Evolutionary conservation across 2,888 invertebrate species (phyloP).

Genomic region (Ophion slaviceki): DNA sequence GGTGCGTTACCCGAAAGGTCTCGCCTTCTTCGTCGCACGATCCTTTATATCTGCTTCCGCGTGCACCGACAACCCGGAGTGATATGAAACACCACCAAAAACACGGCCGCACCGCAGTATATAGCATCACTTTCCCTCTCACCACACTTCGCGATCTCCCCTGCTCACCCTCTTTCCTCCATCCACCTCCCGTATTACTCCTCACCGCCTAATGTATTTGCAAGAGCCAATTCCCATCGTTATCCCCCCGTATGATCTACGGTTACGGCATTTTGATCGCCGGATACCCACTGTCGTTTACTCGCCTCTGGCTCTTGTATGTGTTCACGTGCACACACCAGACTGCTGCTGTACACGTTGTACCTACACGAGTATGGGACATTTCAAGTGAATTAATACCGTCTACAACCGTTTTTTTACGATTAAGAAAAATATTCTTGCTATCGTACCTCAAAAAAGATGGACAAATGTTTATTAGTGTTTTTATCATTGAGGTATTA

Average conservation of each 20-base stretch:
- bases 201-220: constrained; percentile 81
- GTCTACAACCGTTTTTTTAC: background rate
- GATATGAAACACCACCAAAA: constrained; percentile 66
- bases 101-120: constrained; percentile 51
- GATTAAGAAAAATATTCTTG: background rate
- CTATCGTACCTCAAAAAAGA: too few species aligned
- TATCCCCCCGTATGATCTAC: constrained; percentile 81
- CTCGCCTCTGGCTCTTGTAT: constrained; percentile 66
- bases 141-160: constrained; percentile 42
- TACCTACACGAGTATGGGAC: constrained; percentile 1
- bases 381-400: background rate
- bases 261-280: constrained; percentile 82
- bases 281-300: constrained; percentile 77
- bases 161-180: constrained; percentile 39
- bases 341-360: background rate
- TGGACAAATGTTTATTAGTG: too few species aligned
- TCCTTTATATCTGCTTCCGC: constrained; percentile 41
- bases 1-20: constrained; percentile 23
- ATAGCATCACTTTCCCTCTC: constrained; percentile 66
- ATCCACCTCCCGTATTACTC: constrained; percentile 52
- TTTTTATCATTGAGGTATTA: background rate
- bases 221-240: constrained; percentile 82
- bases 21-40: constrained; percentile 23
- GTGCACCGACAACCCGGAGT: constrained; percentile 52
- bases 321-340: constrained; percentile 30